Evolutionary conservation across 2,797 vertebrate genomes (phyloP).

Genomic region (Sebastes alutus): DNA sequence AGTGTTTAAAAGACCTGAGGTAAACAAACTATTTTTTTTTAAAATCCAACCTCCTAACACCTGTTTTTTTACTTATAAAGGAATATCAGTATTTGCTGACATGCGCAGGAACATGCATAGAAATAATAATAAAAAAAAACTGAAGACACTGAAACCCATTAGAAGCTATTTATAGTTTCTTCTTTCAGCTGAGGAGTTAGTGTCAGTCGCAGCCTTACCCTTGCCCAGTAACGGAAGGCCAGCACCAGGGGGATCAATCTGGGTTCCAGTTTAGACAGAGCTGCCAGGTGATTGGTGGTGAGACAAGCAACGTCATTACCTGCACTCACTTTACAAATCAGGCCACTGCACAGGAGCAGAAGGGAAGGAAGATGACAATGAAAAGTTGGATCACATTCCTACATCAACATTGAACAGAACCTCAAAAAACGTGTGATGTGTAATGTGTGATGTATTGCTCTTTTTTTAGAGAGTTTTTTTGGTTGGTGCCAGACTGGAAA

Average conservation of each 20-base stretch:
- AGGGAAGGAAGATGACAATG: neutral
- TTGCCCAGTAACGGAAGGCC: constrained; percentile 96
- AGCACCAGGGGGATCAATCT: constrained; percentile 92
- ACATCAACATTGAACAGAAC: neutral
- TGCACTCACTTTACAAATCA: constrained; percentile 95
- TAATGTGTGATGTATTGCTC: neutral
- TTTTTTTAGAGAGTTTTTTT: neutral
- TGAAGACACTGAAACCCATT: neutral
- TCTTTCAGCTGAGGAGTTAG: neutral
- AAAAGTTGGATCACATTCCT: neutral
- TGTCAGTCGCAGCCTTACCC: constrained; percentile 79
- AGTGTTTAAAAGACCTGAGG: neutral
- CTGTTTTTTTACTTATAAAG: neutral
- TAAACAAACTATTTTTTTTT: neutral
- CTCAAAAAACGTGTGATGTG: neutral
- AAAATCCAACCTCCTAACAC: neutral
- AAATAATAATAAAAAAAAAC: neutral
- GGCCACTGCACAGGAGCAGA: constrained; percentile 81
- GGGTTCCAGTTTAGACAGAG: constrained; percentile 91
- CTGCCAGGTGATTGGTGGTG: constrained; percentile 95
- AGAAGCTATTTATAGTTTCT: neutral
- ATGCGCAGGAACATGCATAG: neutral
- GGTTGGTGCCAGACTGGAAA: neutral
- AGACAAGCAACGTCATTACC: constrained; percentile 97
- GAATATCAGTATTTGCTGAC: neutral